phyloP scores from a whole-genome alignment of 1,140 invertebrate genomes.

The Drosophila pruinosa region DNA sequence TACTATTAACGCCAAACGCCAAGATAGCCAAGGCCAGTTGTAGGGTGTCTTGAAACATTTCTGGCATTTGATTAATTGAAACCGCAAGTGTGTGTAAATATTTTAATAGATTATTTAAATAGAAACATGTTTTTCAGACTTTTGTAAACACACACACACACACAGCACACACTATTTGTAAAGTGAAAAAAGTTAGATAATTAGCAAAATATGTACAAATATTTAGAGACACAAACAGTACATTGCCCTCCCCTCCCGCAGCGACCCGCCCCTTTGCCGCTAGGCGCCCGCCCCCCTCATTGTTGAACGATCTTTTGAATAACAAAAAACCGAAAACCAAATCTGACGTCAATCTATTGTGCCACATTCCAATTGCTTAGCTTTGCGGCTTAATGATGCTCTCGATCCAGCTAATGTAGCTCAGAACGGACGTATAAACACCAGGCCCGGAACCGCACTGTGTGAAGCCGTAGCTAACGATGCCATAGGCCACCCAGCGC shows the following conservation, averaged over 20 bases:
- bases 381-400: conserved; percentile 35
- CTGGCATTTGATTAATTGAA: conserved; percentile 44
- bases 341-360: conserved; percentile 55
- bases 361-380: conserved; percentile 4
- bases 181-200: conserved; percentile 63
- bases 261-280: conserved; percentile 7
- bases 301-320: conserved; percentile 30
- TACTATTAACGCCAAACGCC: too few relatives aligned
- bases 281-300: neutral
- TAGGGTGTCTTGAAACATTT: conserved; percentile 17
- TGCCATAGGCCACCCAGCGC: conserved; percentile 83
- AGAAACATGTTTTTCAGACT: conserved; percentile 81
- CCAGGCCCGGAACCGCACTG: conserved; percentile 85
- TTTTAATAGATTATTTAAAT: conserved; percentile 80
- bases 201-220: conserved; percentile 80
- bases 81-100: conserved; percentile 62
- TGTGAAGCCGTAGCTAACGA: conserved; percentile 86
- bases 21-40: conserved; percentile 6
- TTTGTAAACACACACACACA: conserved; percentile 54
- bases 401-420: conserved; percentile 83
- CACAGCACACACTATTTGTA: conserved; percentile 32
- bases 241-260: conserved; percentile 16
- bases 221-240: conserved; percentile 47
- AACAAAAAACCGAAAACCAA: neutral
- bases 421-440: conserved; percentile 84